These are phyloP conservation scores for Carassius carassius DNA, from an alignment of 2,113 vertebrate genomes.

Conservation along the genomic window DNA sequence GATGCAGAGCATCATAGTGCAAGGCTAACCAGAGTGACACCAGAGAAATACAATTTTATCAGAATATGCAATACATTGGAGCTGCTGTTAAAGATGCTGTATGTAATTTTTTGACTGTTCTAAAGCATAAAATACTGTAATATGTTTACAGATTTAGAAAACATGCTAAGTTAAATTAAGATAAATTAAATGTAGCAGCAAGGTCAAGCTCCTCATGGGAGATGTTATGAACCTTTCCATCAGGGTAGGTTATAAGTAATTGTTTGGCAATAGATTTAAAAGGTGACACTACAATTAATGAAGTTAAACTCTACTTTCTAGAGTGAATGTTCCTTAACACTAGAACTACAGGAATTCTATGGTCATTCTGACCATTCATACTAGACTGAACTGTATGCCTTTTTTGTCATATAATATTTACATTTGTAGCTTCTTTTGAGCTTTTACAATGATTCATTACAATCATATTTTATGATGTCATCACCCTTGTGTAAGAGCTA, in stretches of 20 bases:
- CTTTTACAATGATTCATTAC: no score
- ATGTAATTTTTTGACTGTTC: neutral
- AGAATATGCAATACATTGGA: neutral
- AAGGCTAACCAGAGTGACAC: neutral
- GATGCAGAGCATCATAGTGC: neutral
- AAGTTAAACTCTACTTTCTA: neutral
- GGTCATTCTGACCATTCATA: no score
- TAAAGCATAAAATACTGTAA: no score
- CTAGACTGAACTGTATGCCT: no score
- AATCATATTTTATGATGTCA: no score
- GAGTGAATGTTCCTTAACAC: no score
- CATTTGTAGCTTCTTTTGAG: no score
- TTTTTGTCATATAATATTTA: no score
- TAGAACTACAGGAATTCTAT: no score
- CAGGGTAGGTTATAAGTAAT: neutral
- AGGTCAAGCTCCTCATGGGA: neutral
- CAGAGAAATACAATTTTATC: neutral
- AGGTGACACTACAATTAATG: no score
- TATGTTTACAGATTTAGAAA: no score
- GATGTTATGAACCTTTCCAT: neutral
- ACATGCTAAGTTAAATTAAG: neutral
- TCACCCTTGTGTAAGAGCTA: no score
- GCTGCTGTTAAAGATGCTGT: neutral
- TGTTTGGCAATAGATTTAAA: neutral
- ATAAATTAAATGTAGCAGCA: conserved; percentile 5